phyloP scores from a whole-genome alignment of 2,113 vertebrate species.

The Balaeniceps rex region DNA sequence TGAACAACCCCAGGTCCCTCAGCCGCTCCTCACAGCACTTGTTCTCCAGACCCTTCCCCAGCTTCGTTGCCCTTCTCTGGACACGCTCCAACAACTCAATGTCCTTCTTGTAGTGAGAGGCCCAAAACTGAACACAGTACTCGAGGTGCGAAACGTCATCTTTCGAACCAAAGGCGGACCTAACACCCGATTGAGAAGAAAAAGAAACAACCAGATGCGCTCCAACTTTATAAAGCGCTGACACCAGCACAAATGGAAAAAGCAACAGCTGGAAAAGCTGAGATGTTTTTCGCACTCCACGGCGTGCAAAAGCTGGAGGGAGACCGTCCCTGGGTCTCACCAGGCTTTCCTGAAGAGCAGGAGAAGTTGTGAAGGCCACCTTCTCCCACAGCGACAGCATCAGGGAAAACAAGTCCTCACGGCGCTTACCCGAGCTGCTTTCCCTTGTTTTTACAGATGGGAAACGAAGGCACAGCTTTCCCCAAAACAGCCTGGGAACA shows the following conservation, averaged over 20 bases:
- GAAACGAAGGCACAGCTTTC: not conserved
- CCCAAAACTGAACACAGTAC: no score
- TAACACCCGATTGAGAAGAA: not conserved
- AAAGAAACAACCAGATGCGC: not conserved
- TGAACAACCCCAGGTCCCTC: no score
- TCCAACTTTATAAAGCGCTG: not conserved
- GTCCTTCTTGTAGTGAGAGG: no score
- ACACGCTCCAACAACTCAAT: no score
- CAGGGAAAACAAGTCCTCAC: accelerated
- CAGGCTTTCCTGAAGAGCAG: not conserved
- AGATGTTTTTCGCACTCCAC: not conserved
- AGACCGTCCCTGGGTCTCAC: not conserved
- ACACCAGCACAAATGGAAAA: not conserved
- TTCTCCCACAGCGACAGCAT: not conserved
- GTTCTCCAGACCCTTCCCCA: no score
- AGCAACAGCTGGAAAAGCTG: not conserved
- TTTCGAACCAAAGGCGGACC: not conserved
- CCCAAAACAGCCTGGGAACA: not conserved
- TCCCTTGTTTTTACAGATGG: not conserved
- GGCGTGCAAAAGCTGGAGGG: not conserved
- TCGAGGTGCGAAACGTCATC: accelerated
- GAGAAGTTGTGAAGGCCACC: not conserved
- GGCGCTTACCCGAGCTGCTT: accelerated
- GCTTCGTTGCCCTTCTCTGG: no score
- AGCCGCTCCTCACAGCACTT: no score